These are phyloP conservation scores for Stomorhina lunata DNA, from an alignment of 2,888 invertebrate genomes.

Conservation along the genomic window DNA sequence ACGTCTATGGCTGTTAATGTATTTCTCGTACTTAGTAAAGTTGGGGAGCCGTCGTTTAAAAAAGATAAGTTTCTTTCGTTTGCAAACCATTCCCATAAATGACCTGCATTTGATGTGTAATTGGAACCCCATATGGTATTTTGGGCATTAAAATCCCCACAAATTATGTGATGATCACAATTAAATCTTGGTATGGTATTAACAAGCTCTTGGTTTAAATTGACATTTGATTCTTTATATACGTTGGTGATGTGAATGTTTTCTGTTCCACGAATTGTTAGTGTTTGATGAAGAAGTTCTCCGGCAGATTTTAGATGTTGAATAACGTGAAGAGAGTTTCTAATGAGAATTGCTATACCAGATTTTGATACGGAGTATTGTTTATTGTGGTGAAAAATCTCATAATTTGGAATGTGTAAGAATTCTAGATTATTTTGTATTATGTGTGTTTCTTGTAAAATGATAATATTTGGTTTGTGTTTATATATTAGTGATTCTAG, in stretches of 20 bases:
- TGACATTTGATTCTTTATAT: background rate
- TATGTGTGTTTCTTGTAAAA: constrained; percentile 9
- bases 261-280: background rate
- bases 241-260: background rate
- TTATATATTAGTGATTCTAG: constrained; percentile 15
- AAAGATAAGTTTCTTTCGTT: background rate
- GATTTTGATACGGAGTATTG: background rate
- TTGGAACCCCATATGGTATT: constrained; percentile 20
- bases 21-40: constrained; percentile 13
- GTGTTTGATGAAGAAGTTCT: constrained; percentile 5
- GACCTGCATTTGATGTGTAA: background rate
- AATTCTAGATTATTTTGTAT: background rate
- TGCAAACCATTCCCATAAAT: background rate
- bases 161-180: background rate
- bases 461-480: constrained; percentile 30
- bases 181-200: background rate
- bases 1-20: constrained; percentile 36
- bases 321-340: background rate
- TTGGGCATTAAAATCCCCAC: constrained; percentile 27
- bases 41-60: constrained; percentile 32
- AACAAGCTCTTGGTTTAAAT: background rate
- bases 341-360: background rate
- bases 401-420: background rate
- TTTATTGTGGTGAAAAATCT: background rate
- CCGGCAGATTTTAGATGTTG: background rate